Conservation (phyloP, 2,888 invertebrate species). For the Hemicrepidius hirtus region DNA sequence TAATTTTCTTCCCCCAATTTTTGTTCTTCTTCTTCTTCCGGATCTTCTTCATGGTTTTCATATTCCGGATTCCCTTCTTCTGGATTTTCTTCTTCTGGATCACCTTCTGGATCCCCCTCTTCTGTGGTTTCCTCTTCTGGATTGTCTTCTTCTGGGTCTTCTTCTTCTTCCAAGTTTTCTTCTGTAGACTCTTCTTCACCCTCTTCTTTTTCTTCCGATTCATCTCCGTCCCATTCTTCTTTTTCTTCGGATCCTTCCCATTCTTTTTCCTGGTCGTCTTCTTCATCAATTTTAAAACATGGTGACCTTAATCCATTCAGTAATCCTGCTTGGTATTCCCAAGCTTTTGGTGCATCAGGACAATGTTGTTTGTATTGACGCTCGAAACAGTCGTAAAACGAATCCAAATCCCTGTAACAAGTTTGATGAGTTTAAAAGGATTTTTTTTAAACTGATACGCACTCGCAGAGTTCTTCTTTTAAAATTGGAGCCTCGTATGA, state of each 20-base stretch:
- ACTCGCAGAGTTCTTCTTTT: constrained; percentile 40
- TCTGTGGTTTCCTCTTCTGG: neutral
- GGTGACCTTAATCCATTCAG: constrained; percentile 26
- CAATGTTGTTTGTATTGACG: constrained; percentile 34
- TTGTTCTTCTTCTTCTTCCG: no score
- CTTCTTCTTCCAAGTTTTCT: no score
- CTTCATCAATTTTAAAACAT: constrained; percentile 1
- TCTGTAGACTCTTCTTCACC: no score
- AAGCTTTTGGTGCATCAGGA: constrained; percentile 37
- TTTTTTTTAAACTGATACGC: neutral
- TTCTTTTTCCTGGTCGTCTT: neutral
- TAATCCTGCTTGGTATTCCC: constrained; percentile 41
- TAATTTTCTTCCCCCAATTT: neutral
- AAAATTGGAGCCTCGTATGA: neutral
- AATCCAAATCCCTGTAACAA: constrained; percentile 34
- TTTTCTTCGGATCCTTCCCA: no score
- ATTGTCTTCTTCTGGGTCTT: neutral
- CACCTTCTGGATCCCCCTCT: no score
- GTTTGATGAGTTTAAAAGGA: no score
- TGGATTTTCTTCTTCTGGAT: no score
- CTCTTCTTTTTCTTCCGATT: no score
- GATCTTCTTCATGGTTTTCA: no score
- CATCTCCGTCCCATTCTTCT: no score
- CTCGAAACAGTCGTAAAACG: constrained; percentile 41
- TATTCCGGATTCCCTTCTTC: no score